phyloP scores from a whole-genome alignment of 2,888 invertebrate species.

The Coleophora deauratella region DNA sequence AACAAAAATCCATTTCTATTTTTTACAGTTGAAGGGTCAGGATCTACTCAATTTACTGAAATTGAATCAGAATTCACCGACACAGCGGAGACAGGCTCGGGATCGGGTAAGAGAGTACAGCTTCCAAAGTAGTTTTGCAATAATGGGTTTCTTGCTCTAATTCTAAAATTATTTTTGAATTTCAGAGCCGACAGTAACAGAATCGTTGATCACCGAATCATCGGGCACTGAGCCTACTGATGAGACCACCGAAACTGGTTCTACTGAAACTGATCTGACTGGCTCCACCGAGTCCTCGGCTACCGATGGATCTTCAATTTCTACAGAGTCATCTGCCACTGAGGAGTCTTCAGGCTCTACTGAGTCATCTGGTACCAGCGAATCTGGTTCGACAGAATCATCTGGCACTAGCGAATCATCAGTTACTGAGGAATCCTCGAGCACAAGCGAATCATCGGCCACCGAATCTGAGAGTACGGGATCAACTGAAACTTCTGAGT shows the following conservation, averaged over 20 bases:
- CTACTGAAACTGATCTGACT: conserved; percentile 9
- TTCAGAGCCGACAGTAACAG: conserved; percentile 4
- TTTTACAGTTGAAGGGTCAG: conserved; percentile 10
- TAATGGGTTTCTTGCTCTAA: no score
- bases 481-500: conserved; percentile 8
- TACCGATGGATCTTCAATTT: neutral
- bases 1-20: no score
- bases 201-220: conserved; percentile 6
- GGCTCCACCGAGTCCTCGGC: conserved; percentile 1
- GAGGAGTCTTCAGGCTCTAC: conserved; percentile 2
- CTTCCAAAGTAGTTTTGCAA: neutral
- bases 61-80: conserved; percentile 23
- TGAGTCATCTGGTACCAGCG: conserved; percentile 8
- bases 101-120: conserved; percentile 20
- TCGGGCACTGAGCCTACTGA: conserved; percentile 10
- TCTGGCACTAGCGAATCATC: conserved; percentile 2
- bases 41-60: conserved; percentile 18
- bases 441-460: conserved; percentile 4
- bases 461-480: conserved; percentile 3
- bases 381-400: conserved; percentile 11
- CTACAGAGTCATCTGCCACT: neutral
- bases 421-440: conserved; percentile 1
- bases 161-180: conserved; percentile 1
- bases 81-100: conserved; percentile 24
- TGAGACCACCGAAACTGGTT: conserved; percentile 6